Evolutionary conservation across 1,140 invertebrate species (phyloP), one percentile per base, ranked within the genome.

Genomic region (Diorhabda carinulata): DNA sequence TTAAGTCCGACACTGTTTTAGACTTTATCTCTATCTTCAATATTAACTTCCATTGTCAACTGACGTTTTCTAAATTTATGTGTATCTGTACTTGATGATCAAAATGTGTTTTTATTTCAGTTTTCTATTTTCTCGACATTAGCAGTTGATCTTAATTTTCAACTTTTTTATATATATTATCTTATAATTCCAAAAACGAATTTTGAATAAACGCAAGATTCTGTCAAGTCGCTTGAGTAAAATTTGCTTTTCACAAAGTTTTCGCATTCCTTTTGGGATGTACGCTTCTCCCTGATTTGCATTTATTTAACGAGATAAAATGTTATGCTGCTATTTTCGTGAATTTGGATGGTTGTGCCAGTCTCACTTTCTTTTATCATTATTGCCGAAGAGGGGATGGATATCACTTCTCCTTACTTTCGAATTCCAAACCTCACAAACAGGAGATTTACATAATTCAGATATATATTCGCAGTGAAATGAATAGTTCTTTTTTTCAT

Each of bases 251-350:
- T 52, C 47, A 52, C 2, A 52, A 52, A 52, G 47, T 52, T 52
- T 52, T 52, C 47, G 47, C 47, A 52, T 52, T 52, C 47, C 47
- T 52, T 52, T 52, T 52, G 47, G 47, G 47, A 52, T 52, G 47
- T 52, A 8, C 47, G 47, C 25, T 25, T 25, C 25, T 25, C n/a
- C 47, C 47, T 52, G 47, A 52, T 52, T 52, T 52, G 47, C 47
- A 52, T 52, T 52, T 52, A 52, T 52, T 52, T 52, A 52, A 52
- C 47, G 47, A 52, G 47, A 52, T 52, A 52, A 52, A 52, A 52
- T 52, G 47, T 52, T 52, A 52, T 52, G 47, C 47, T 52, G 47
- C 47, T 52, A 52, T 52, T 52, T 52, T 52, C 47, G 47, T 52
- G 47, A 52, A 52, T 52, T 52, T 52, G 47, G 47, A 52, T 52